A percentile compares a stretch with the other conserved stretches of the same genome.
These are phyloP conservation scores for Momotus momota DNA, from an alignment of 2,797 vertebrate species.

Conservation along the genomic window DNA sequence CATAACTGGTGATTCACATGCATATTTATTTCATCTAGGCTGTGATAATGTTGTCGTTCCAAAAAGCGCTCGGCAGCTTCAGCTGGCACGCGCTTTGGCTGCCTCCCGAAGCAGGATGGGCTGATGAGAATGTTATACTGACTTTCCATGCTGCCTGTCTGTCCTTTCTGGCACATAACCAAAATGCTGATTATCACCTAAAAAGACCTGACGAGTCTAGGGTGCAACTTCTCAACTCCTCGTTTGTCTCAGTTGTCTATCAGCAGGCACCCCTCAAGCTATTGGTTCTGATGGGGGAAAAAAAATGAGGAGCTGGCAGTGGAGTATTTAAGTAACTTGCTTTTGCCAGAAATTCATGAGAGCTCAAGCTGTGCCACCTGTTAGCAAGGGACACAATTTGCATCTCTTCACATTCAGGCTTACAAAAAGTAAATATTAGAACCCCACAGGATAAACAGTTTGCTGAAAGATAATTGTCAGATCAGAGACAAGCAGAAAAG, in stretches of 20 bases:
- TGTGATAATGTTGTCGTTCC: background rate
- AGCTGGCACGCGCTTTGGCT: conserved; percentile 4
- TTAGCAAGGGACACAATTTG: conserved; percentile 21
- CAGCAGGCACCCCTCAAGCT: background rate
- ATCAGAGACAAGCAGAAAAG: background rate
- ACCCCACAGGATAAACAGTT: conserved; percentile 21
- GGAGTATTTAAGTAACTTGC: background rate
- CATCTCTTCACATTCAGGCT: background rate
- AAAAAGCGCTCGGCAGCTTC: background rate
- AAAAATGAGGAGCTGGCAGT: background rate
- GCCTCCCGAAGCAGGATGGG: conserved; percentile 1
- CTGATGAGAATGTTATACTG: background rate
- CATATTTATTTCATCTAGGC: background rate
- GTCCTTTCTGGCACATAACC: background rate
- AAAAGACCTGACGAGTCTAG: conserved; percentile 15
- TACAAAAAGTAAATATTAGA: conserved; percentile 40
- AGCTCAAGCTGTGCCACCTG: conserved; percentile 27
- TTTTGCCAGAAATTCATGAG: conserved; percentile 31
- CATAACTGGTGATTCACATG: background rate
- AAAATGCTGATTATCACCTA: conserved; percentile 33
- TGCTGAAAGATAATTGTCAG: conserved; percentile 9
- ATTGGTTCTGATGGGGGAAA: background rate
- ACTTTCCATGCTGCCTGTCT: conserved; percentile 12
- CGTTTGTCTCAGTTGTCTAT: conserved; percentile 14
- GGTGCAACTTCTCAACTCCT: conserved; percentile 1